phyloP scores from a whole-genome alignment of 1,140 invertebrate genomes.

The Cherax destructor region DNA sequence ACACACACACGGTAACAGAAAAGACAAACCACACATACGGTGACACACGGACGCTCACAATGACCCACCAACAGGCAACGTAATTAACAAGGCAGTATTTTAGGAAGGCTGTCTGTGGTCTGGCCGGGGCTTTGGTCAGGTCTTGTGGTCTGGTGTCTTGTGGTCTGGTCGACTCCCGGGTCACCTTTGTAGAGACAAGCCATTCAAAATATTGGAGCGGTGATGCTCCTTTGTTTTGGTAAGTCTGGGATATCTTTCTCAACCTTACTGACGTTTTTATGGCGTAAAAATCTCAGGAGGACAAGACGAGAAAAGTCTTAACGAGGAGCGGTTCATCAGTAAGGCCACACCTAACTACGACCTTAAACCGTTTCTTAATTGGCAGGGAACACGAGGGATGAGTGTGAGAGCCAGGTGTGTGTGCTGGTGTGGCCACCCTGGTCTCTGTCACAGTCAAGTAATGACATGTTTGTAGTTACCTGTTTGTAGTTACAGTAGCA shows the following conservation, averaged over 20 bases:
- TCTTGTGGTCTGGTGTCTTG: background rate
- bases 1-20: too few relatives aligned
- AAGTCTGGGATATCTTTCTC: background rate
- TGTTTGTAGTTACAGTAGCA: too few relatives aligned
- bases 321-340: conserved; percentile 6
- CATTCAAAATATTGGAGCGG: conserved; percentile 35
- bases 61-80: conserved; percentile 12
- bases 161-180: background rate
- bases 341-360: background rate
- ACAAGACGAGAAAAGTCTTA: background rate
- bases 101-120: background rate
- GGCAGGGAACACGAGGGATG: background rate
- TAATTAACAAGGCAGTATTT: conserved; percentile 34
- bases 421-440: too few relatives aligned
- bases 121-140: background rate
- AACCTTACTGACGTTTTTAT: background rate
- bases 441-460: too few relatives aligned
- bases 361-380: background rate
- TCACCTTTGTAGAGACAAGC: conserved; percentile 20
- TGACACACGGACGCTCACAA: background rate
- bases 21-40: background rate
- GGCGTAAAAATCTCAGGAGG: background rate
- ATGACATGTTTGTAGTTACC: too few relatives aligned
- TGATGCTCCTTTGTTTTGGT: conserved; percentile 30
- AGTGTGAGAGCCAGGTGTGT: too few relatives aligned